Conservation (phyloP, 2,888 invertebrate species). For the Meteorus cinctellus region DNA sequence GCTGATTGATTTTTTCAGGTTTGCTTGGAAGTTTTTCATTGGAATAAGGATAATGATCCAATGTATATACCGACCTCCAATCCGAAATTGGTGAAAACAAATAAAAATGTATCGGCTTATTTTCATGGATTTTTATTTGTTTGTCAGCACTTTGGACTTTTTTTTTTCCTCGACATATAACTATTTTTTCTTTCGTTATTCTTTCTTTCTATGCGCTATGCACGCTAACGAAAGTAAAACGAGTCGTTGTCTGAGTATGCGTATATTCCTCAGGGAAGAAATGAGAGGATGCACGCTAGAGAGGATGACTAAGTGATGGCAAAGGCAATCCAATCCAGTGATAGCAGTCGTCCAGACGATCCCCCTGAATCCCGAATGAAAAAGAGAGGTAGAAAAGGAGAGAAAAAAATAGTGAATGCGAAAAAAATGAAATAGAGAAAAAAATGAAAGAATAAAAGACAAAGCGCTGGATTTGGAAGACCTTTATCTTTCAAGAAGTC, state of each 20-base stretch:
- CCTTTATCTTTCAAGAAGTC: not conserved
- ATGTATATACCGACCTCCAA: too few relatives aligned
- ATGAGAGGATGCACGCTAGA: constrained; percentile 19
- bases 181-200: not conserved
- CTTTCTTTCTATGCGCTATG: not conserved
- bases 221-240: constrained; percentile 22
- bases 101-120: not conserved
- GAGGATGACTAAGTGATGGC: constrained; percentile 19
- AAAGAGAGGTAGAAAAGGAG: not conserved
- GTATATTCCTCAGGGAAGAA: not conserved
- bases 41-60: too few relatives aligned
- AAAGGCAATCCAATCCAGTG: constrained; percentile 24
- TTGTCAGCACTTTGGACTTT: not conserved
- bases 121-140: not conserved
- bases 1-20: not conserved
- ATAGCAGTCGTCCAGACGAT: constrained; percentile 25
- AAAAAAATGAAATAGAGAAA: not conserved
- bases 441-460: not conserved
- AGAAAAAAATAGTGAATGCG: not conserved
- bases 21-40: not conserved
- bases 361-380: constrained; percentile 11
- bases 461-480: not conserved
- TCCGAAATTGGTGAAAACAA: not conserved
- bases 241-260: constrained; percentile 21
- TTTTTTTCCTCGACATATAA: not conserved